phyloP scores from a whole-genome alignment of 1,140 invertebrate genomes.

The Cydia pomonella region DNA sequence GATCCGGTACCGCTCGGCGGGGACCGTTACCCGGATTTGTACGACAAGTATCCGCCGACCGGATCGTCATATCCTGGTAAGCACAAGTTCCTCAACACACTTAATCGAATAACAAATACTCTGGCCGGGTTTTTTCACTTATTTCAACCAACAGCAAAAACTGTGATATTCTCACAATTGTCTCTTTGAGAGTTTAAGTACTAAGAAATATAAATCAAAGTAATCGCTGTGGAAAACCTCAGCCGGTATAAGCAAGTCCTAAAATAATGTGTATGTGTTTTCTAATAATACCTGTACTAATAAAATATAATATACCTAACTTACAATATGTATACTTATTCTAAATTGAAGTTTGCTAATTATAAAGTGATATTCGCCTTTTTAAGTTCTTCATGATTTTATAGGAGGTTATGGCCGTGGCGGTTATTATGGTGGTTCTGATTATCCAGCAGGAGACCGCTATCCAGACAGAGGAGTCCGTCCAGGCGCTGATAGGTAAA shows the following conservation, averaged over 20 bases:
- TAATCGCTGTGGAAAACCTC: too few species aligned
- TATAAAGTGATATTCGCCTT: not conserved
- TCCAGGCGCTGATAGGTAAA: slow-evolving; percentile 66
- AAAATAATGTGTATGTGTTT: too few species aligned
- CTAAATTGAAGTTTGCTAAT: not conserved
- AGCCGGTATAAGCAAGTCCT: too few species aligned
- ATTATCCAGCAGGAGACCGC: slow-evolving; percentile 58
- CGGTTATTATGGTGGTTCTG: slow-evolving; percentile 65
- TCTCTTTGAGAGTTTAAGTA: too few species aligned
- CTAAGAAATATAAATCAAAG: too few species aligned
- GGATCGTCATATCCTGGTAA: slow-evolving; percentile 76
- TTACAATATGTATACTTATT: too few species aligned
- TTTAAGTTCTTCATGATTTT: slow-evolving; percentile 34
- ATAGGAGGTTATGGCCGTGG: slow-evolving; percentile 69
- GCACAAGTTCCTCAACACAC: slow-evolving; percentile 39
- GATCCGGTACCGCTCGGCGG: slow-evolving; percentile 74
- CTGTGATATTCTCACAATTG: too few species aligned
- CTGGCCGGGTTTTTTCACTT: not conserved
- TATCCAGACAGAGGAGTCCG: slow-evolving; percentile 60
- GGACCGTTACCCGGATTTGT: slow-evolving; percentile 73
- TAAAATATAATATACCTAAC: too few species aligned
- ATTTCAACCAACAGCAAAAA: too few species aligned
- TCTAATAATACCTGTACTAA: too few species aligned
- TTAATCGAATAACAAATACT: not conserved
- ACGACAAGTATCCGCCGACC: slow-evolving; percentile 79